These are phyloP conservation scores for Lasiurus borealis DNA, from an alignment of 2,113 vertebrate species.

Conservation along the genomic window DNA sequence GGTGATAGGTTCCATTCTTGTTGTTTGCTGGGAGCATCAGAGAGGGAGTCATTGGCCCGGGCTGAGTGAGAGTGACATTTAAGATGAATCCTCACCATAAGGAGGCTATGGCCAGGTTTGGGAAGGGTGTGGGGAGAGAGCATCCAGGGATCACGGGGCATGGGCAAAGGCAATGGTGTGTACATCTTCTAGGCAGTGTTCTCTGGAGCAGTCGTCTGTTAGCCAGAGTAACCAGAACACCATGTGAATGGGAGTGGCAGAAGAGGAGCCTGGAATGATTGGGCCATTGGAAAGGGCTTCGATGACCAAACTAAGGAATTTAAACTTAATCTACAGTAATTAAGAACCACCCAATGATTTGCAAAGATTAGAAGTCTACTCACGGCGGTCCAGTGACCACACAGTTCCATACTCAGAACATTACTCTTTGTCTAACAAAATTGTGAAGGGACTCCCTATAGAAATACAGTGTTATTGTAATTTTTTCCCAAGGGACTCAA, in stretches of 20 bases:
- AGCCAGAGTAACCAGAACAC: background rate
- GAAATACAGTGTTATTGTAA: background rate
- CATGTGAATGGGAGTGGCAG: background rate
- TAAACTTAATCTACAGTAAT: background rate
- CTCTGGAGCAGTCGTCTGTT: background rate
- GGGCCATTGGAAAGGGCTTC: background rate
- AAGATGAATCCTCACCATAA: background rate
- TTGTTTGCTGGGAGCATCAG: background rate
- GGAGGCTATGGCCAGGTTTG: background rate
- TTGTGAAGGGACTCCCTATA: background rate
- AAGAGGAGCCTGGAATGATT: background rate
- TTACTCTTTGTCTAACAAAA: background rate
- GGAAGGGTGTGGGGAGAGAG: background rate
- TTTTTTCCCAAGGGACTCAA: background rate
- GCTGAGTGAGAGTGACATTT: background rate
- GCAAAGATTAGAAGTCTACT: background rate
- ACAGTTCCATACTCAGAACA: background rate
- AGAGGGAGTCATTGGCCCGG: background rate
- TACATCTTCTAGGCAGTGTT: background rate
- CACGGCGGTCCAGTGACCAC: background rate
- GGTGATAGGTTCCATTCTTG: background rate
- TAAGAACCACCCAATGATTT: background rate
- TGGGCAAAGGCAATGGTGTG: background rate
- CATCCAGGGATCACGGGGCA: fast-evolving
- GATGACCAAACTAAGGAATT: background rate